These are phyloP conservation scores for Solenodon paradoxus DNA, from an alignment of 2,113 vertebrate genomes.

Conservation along the genomic window DNA sequence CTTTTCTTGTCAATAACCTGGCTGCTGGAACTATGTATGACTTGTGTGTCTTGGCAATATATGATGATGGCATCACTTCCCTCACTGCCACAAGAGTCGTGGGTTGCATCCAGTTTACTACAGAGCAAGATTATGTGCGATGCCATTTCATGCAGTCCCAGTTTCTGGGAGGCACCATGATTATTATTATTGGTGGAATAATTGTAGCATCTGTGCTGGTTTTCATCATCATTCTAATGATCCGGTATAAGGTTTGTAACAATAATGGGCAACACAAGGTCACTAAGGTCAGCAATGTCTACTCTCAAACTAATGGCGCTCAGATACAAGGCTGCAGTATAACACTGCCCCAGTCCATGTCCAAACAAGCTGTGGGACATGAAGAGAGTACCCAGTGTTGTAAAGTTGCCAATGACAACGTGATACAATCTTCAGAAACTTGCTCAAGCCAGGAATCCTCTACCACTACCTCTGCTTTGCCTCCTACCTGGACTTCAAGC, in stretches of 20 bases:
- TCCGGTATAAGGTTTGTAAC: conserved; percentile 99
- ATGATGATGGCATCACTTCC: conserved; percentile 96
- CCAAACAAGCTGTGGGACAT: conserved; percentile 91
- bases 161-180: conserved; percentile 99
- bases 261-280: conserved; percentile 90
- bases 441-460: conserved; percentile 88
- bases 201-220: conserved; percentile 98
- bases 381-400: conserved; percentile 87
- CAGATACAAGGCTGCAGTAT: conserved; percentile 89
- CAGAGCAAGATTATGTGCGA: conserved; percentile 96
- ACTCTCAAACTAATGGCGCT: conserved; percentile 96
- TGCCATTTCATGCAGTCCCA: conserved; percentile 99
- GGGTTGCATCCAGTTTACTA: conserved; percentile 96
- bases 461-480: conserved; percentile 88
- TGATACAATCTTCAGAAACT: conserved; percentile 84
- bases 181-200: conserved; percentile 99
- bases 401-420: conserved; percentile 82
- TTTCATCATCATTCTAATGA: conserved; percentile 99
- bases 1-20: conserved; percentile 98
- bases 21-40: conserved; percentile 95
- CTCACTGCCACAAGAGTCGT: conserved; percentile 97
- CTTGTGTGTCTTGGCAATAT: conserved; percentile 97
- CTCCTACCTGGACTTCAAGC: conserved; percentile 90
- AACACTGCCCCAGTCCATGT: conserved; percentile 86
- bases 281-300: conserved; percentile 92